Evolutionary conservation across 2,113 vertebrate genomes (phyloP), one percentile per base, ranked within the genome.

Genomic region (Ctenomys sociabilis): DNA sequence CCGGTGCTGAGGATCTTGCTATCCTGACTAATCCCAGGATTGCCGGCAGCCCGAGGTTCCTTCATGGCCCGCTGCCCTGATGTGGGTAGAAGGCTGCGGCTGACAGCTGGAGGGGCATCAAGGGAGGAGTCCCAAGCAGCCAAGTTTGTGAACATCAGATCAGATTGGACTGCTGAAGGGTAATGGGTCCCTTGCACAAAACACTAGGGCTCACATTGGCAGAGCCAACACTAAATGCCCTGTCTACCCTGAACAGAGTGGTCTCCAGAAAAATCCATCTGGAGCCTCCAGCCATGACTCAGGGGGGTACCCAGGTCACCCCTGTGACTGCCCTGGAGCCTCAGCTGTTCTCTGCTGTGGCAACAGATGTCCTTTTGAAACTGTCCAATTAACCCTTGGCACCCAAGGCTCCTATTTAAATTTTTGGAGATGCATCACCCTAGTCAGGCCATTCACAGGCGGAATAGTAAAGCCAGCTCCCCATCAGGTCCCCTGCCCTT

Each of bases 11-110:
- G 45, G 93, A 97, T 98, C 98, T 97, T 4, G 0, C 87, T 85
- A 43, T 86, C 95, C 90, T 4, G 5, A 1, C 93, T 98, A 97
- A 98, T 98, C 98, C 77, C 95, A 94, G 95, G 8, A 93, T 98
- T 96, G 91, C 89, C n/a, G 95, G 95, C 95, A 96, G 97, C 57
- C 95, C 95, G 28, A 0, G 0, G 5, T 0, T 43, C 96, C 96
- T 77, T 98, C 97, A 61, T 86, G 12, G 22, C 17, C 43, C 19
- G 57, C 3, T 21, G 70, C 96, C 77, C 95, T 37, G 95, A 95
- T 89, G 2, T 0, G 21, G 43, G 61, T 5, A 81, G 92, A 97
- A 96, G 11, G 97, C 96, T 3, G 0, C 19, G 84, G 93, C 95
- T 90, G 12, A 6, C 24, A 32, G 90, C 90, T 5, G 59, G 49